Evolutionary conservation across 2,888 invertebrate species (phyloP).

Genomic region (Temnothorax unifasciatus): DNA sequence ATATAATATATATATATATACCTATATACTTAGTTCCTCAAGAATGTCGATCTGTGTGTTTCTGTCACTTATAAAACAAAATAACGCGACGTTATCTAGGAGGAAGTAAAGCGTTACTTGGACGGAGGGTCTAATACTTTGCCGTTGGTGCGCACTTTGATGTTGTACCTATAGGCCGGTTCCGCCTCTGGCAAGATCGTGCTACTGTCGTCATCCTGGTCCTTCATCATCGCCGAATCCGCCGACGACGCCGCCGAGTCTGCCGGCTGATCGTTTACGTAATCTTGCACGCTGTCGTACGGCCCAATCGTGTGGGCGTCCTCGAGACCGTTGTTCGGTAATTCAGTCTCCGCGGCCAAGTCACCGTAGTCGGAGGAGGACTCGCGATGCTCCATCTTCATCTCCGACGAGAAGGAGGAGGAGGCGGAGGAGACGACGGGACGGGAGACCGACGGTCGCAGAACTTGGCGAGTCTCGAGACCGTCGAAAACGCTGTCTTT

Average conservation of each 20-base stretch:
- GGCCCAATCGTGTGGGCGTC: slow-evolving; percentile 88
- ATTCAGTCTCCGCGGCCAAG: slow-evolving; percentile 72
- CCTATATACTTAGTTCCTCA: slow-evolving; percentile 65
- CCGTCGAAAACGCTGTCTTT: slow-evolving; percentile 82
- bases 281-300: slow-evolving; percentile 87
- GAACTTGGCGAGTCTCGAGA: slow-evolving; percentile 82
- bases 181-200: slow-evolving; percentile 84
- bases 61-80: slow-evolving; percentile 65
- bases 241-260: slow-evolving; percentile 78
- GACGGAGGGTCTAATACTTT: slow-evolving; percentile 86
- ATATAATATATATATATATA: slow-evolving; percentile 30
- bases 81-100: slow-evolving; percentile 72
- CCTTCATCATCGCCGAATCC: slow-evolving; percentile 73
- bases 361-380: slow-evolving; percentile 72
- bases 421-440: slow-evolving; percentile 76
- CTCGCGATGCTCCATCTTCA: slow-evolving; percentile 78
- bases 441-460: slow-evolving; percentile 70
- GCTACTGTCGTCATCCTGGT: slow-evolving; percentile 84
- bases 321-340: slow-evolving; percentile 79
- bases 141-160: slow-evolving; percentile 85
- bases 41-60: slow-evolving; percentile 48
- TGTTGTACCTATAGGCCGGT: slow-evolving; percentile 85
- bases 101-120: slow-evolving; percentile 80
- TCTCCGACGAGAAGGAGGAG: slow-evolving; percentile 67
- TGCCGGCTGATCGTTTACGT: slow-evolving; percentile 86